Conservation (phyloP, 1,140 invertebrate genomes). For the Polyergus mexicanus region DNA sequence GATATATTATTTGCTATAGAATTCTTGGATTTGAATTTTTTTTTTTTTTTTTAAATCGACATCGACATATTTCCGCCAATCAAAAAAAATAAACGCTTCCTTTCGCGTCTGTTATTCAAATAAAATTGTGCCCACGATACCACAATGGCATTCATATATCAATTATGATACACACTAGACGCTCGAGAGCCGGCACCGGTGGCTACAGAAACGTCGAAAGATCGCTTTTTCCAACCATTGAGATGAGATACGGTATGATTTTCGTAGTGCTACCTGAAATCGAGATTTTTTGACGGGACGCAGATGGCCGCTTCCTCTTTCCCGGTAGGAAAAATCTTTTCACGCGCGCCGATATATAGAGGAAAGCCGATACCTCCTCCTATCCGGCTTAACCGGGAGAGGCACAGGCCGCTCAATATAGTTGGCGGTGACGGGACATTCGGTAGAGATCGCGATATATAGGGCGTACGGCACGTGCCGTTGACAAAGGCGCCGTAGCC, state of each 20-base stretch:
- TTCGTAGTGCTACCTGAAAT: conserved; percentile 56
- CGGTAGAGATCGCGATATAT: conserved; percentile 48
- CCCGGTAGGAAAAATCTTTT: conserved; percentile 53
- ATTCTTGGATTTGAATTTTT: neutral
- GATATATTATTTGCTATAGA: neutral
- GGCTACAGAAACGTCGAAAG: conserved; percentile 41
- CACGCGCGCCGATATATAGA: conserved; percentile 5
- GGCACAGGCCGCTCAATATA: conserved; percentile 35
- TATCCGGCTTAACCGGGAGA: conserved; percentile 36
- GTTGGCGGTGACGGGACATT: conserved; percentile 40
- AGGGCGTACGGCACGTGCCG: conserved; percentile 59
- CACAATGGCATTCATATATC: conserved; percentile 14
- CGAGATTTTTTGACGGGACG: conserved; percentile 44
- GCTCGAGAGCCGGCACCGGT: neutral
- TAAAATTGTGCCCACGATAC: neutral
- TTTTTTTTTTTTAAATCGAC: neutral
- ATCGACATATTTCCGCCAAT: neutral
- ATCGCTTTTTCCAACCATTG: conserved; percentile 1
- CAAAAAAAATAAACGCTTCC: neutral
- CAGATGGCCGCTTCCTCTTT: conserved; percentile 40
- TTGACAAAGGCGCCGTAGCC: conserved; percentile 58
- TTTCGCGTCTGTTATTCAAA: conserved; percentile 10
- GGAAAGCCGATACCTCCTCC: conserved; percentile 48
- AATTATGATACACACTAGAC: conserved; percentile 40
- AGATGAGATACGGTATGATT: conserved; percentile 25